Percentiles rank a stretch among this genome's conserved stretches.
These are phyloP conservation scores for Hydropsyche tenuis DNA, from an alignment of 1,140 invertebrate genomes.

Conservation along the genomic window DNA sequence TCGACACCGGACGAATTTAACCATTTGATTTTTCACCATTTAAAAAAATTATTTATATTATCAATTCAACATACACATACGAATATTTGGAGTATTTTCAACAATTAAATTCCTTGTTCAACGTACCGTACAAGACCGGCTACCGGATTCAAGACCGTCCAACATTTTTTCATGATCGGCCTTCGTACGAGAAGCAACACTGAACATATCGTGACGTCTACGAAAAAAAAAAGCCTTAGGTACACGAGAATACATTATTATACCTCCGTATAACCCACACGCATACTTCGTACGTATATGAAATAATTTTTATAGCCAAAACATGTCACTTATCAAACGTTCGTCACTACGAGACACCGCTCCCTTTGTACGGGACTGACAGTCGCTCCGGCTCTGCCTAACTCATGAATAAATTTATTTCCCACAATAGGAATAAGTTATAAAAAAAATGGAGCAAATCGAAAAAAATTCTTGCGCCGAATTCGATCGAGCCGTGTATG, in stretches of 20 bases:
- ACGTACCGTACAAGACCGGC: background rate
- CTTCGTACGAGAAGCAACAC: no score
- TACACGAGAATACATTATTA: no score
- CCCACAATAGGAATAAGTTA: slow-evolving; percentile 21
- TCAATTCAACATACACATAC: no score
- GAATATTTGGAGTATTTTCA: background rate
- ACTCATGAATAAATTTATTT: slow-evolving; percentile 38
- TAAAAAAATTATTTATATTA: no score
- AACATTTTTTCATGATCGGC: background rate
- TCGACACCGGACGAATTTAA: no score
- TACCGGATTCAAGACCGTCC: slow-evolving; percentile 26
- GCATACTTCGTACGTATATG: background rate
- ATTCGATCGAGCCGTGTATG: slow-evolving; percentile 26
- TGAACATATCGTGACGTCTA: background rate
- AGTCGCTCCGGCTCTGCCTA: slow-evolving; percentile 23
- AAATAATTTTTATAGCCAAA: slow-evolving; percentile 12
- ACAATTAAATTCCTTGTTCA: slow-evolving; percentile 39
- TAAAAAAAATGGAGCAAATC: background rate
- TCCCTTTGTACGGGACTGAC: slow-evolving; percentile 30
- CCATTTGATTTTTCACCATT: no score
- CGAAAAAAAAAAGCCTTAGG: background rate
- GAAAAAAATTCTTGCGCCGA: slow-evolving; percentile 18
- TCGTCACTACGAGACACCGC: slow-evolving; percentile 36
- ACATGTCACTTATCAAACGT: slow-evolving; percentile 35
- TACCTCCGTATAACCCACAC: no score